phyloP scores from a whole-genome alignment of 2,888 invertebrate genomes.

The Pristionchus arcanus region DNA sequence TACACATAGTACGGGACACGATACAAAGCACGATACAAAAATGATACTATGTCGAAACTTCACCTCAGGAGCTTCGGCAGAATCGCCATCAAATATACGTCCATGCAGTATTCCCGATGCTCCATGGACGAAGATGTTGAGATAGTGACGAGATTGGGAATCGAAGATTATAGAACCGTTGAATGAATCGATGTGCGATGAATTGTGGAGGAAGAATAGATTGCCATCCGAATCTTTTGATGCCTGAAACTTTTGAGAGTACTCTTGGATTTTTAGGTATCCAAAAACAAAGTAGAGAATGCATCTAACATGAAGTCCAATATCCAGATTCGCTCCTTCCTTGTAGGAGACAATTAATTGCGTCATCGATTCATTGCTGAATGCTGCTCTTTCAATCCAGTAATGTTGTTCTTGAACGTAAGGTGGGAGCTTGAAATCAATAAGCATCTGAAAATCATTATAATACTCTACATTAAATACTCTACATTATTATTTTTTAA shows the following conservation, averaged over 20 bases:
- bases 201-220: slow-evolving; percentile 77
- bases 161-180: slow-evolving; percentile 73
- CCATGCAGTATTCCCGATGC: slow-evolving; percentile 72
- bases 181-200: slow-evolving; percentile 72
- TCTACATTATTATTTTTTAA: too few relatives aligned
- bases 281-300: too few relatives aligned
- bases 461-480: too few relatives aligned
- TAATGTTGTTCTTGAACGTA: slow-evolving; percentile 67
- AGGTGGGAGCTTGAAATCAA: slow-evolving; percentile 68
- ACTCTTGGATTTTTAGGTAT: neutral
- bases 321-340: slow-evolving; percentile 75
- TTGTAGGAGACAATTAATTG: slow-evolving; percentile 73
- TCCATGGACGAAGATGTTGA: slow-evolving; percentile 74
- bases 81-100: slow-evolving; percentile 59
- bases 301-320: slow-evolving; percentile 65
- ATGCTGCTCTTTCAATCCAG: slow-evolving; percentile 75
- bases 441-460: slow-evolving; percentile 61
- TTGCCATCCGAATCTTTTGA: slow-evolving; percentile 58
- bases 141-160: slow-evolving; percentile 60
- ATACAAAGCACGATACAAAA: too few relatives aligned
- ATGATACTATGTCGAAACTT: neutral
- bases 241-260: neutral
- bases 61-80: neutral
- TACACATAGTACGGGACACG: too few relatives aligned
- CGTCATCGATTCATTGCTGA: slow-evolving; percentile 68